Conservation (phyloP, 2,888 invertebrate species). For the Noctua janthina region DNA sequence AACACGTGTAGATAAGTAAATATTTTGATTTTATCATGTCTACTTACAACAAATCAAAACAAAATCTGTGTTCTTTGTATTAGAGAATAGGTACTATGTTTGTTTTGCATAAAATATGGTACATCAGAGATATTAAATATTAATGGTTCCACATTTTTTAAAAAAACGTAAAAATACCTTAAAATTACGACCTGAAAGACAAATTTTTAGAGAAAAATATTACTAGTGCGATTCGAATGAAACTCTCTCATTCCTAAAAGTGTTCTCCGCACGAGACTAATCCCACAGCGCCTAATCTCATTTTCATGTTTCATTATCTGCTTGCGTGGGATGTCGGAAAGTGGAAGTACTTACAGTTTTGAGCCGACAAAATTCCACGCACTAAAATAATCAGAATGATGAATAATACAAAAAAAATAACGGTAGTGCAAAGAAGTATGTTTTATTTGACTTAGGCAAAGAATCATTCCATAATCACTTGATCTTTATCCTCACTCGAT, state of each 20-base stretch:
- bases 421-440: not conserved
- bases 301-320: slow-evolving; percentile 22
- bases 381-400: not conserved
- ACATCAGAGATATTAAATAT: not conserved
- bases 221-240: not conserved
- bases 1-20: not conserved
- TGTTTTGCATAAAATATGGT: not conserved
- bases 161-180: too few species aligned
- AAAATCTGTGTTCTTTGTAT: not conserved
- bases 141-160: not conserved
- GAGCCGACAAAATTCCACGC: not conserved
- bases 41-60: not conserved
- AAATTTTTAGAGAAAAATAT: not conserved
- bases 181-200: not conserved
- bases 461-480: not conserved
- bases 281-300: not conserved
- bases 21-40: not conserved
- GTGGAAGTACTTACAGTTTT: slow-evolving; percentile 15
- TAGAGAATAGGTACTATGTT: too few species aligned
- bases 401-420: not conserved
- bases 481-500: slow-evolving; percentile 1
- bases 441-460: not conserved
- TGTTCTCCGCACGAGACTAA: not conserved
- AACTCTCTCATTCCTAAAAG: not conserved
- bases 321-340: slow-evolving; percentile 13